Base-by-base conservation (phyloP, 2,113 vertebrate genomes). In the Crotalus viridis region DNA sequence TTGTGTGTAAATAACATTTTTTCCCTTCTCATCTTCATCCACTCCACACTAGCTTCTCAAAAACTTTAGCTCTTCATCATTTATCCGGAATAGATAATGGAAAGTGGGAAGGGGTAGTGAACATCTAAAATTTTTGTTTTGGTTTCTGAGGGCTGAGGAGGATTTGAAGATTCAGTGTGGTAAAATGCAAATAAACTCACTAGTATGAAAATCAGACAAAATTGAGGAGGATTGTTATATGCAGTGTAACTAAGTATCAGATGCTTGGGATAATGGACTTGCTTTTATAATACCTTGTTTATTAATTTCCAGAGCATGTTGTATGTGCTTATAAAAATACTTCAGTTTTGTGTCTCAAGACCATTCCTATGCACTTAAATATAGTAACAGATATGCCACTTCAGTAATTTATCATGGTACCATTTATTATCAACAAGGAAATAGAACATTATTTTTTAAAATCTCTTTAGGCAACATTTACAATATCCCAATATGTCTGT, bases 401-500 rank as follows among this genome's bases (percentile, higher is more conserved):
- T 69, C 10, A 8, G 8, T 46, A 48, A 61, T 51, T 91, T n/a
- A 55, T 9, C 26, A 10, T 24, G 39, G 54, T 81, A 88, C 26
- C 24, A 2, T 92, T 1, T 81, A 24, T n/a, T 43, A 24, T 54
- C 74, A 61, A 33, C 22, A 61, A 10, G 21, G 81, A 94, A 24
- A 86, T 85, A 93, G 85, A 91, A 64, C 5, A 93, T 94, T 81
- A 95, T 96, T 81, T 90, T 95, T 94, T 15, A 90, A 94, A 87
- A 94, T 93, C 90, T 93, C 64, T 95, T 91, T 91, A 99, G 99
- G 99, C 96, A 99, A 98, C 95, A 97, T 97, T 33, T 99, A 99
- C 94, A 99, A 99, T 97, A 99, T 99, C 95, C 99, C 99, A 22
- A 98, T 99, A 95, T 99, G 99, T 95, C 96, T 99, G 89, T 99